These are phyloP conservation scores for Stegana nigrithorax DNA, from an alignment of 2,888 invertebrate species.

Conservation along the genomic window DNA sequence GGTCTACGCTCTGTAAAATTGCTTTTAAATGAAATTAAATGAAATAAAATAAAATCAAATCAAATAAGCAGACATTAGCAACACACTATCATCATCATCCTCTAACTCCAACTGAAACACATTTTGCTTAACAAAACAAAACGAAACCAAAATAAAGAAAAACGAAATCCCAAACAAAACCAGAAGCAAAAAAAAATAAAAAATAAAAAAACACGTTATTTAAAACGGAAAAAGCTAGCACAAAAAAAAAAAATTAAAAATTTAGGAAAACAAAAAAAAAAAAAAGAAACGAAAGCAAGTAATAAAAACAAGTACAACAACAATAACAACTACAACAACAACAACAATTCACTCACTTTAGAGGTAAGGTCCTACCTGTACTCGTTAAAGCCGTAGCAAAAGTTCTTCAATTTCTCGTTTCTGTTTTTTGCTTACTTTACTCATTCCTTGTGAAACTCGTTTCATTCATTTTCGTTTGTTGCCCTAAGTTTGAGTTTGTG, in stretches of 20 bases:
- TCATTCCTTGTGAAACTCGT: neutral
- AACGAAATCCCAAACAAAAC: neutral
- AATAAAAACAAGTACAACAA: neutral
- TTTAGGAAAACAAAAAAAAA: neutral
- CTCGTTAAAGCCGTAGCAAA: no score
- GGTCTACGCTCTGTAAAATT: no score
- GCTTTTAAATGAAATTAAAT: no score
- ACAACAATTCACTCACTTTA: constrained; percentile 6
- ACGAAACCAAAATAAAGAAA: neutral
- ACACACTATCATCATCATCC: no score
- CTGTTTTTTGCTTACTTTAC: neutral
- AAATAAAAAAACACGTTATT: neutral
- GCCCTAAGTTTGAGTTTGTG: no score
- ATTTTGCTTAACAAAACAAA: neutral
- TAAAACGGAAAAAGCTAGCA: neutral
- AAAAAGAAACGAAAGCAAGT: neutral
- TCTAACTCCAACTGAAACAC: no score
- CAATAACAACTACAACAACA: neutral
- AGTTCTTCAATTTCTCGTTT: neutral
- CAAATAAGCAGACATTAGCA: no score
- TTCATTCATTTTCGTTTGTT: neutral
- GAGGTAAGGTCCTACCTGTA: constrained; percentile 10
- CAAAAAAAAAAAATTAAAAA: neutral
- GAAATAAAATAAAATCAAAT: no score
- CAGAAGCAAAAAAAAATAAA: neutral